Percentiles rank a stretch among this genome's conserved stretches.
Conservation (phyloP, 2,888 invertebrate genomes). For the Cryptosula pallasiana region DNA sequence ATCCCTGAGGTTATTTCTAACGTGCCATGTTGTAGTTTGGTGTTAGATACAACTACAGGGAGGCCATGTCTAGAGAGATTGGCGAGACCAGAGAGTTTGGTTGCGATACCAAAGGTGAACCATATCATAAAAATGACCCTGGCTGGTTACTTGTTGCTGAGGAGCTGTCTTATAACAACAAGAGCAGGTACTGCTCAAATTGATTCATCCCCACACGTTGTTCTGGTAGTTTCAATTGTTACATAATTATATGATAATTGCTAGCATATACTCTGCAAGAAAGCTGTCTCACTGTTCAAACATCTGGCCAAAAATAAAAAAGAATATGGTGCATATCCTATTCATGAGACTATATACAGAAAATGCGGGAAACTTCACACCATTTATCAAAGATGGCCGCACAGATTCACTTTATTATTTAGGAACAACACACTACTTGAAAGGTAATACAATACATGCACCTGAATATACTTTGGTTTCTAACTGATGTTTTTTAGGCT, state of each 20-base stretch:
- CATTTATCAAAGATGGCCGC: not conserved
- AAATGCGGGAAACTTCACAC: not conserved
- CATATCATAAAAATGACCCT: slow-evolving; percentile 10
- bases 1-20: too few relatives aligned
- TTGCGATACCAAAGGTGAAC: not conserved
- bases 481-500: too few relatives aligned
- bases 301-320: not conserved
- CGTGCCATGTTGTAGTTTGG: not conserved
- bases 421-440: not conserved
- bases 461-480: too few relatives aligned
- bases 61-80: not conserved
- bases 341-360: not conserved
- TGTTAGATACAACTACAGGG: not conserved
- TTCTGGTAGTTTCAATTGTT: too few relatives aligned
- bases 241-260: too few relatives aligned
- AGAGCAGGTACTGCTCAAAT: not conserved
- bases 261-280: not conserved
- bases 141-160: not conserved
- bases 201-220: too few relatives aligned
- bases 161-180: not conserved
- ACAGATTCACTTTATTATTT: not conserved
- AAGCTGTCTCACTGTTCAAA: not conserved
- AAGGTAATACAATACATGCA: not conserved
- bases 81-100: not conserved
- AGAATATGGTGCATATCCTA: not conserved